Conservation (phyloP, 2,888 invertebrate species). For the Drosophila rellima region DNA sequence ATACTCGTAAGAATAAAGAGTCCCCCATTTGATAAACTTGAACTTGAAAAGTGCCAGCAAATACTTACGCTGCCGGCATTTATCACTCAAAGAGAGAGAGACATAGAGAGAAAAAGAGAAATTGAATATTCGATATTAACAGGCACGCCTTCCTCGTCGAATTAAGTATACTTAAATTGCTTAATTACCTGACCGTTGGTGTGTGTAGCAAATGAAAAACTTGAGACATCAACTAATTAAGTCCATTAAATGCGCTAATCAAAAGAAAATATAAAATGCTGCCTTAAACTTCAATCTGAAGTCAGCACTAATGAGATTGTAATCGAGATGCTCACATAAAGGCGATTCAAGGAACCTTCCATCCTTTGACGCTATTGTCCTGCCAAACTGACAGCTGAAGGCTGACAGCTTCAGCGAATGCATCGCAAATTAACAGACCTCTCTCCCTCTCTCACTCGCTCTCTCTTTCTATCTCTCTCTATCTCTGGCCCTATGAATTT, state of each 20-base stretch:
- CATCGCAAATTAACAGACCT: constrained; percentile 11
- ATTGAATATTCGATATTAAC: constrained; percentile 31
- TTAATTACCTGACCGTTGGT: constrained; percentile 35
- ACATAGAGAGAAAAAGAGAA: background rate
- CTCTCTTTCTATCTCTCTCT: no score
- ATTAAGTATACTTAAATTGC: constrained; percentile 19
- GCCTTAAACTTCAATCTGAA: constrained; percentile 13
- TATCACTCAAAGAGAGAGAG: constrained; percentile 1
- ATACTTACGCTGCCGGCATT: constrained; percentile 18
- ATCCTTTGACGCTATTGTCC: constrained; percentile 8
- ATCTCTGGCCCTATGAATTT: background rate
- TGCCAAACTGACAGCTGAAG: background rate
- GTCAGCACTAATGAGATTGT: constrained; percentile 35
- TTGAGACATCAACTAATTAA: constrained; percentile 46
- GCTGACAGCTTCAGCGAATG: constrained; percentile 9
- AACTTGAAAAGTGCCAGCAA: constrained; percentile 32
- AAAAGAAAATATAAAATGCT: constrained; percentile 3
- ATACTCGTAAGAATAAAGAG: constrained; percentile 22
- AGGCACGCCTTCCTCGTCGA: background rate
- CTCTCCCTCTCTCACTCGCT: background rate
- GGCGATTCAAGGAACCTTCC: constrained; percentile 8
- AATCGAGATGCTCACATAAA: constrained; percentile 33
- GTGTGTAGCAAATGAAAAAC: constrained; percentile 20
- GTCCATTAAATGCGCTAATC: constrained; percentile 61
- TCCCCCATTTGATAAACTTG: constrained; percentile 50